phyloP scores from a whole-genome alignment of 2,113 vertebrate genomes.

The Ardeotis arabs region DNA sequence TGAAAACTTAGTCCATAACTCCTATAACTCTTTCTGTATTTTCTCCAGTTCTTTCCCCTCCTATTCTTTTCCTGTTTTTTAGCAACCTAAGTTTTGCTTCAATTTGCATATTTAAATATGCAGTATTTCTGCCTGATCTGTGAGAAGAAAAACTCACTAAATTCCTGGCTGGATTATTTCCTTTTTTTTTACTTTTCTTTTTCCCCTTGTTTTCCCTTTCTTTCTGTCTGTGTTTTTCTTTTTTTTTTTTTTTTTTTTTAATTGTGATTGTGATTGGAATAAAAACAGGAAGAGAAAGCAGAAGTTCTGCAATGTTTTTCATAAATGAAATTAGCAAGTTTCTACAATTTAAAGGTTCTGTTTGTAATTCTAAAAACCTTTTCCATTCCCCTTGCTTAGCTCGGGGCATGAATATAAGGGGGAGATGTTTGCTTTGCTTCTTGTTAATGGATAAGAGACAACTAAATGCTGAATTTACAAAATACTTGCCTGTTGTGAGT shows the following conservation, averaged over 20 bases:
- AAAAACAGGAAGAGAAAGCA: constrained; percentile 57
- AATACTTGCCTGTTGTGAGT: constrained; percentile 67
- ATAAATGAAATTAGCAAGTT: constrained; percentile 78
- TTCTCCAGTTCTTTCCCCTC: accelerated
- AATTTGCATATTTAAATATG: constrained; percentile 61
- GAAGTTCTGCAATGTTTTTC: constrained; percentile 61
- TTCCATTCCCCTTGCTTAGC: constrained; percentile 68
- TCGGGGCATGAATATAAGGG: constrained; percentile 70
- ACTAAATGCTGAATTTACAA: constrained; percentile 76
- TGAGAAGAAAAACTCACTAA: constrained; percentile 58
- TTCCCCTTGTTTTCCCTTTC: neutral
- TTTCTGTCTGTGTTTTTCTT: accelerated
- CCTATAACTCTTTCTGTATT: neutral
- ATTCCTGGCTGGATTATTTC: constrained; percentile 45
- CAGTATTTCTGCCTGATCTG: constrained; percentile 37
- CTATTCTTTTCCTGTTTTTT: too few relatives aligned
- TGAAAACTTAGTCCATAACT: neutral
- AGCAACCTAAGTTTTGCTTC: neutral
- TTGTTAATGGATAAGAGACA: constrained; percentile 73
- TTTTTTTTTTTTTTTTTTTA: neutral
- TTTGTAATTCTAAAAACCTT: constrained; percentile 78
- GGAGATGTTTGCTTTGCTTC: constrained; percentile 70
- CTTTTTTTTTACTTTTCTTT: neutral
- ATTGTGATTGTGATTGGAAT: constrained; percentile 66
- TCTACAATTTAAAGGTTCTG: constrained; percentile 76